Evolutionary conservation across 2,888 invertebrate genomes (phyloP).

Genomic region (Hypena proboscidalis): DNA sequence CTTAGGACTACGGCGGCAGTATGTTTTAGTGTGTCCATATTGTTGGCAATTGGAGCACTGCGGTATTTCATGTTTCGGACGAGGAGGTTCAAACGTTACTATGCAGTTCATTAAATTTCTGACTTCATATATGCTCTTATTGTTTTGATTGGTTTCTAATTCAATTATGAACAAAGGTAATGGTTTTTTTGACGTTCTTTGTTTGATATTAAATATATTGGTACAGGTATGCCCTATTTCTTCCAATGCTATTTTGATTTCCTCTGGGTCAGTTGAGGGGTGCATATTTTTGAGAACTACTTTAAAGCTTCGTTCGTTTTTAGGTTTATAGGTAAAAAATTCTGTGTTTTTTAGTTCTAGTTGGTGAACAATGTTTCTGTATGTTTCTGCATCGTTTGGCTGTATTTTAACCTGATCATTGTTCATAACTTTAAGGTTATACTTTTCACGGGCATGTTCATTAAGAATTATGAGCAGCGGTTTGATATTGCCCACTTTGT

Average conservation of each 20-base stretch:
- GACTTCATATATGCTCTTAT: background rate
- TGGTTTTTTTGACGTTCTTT: constrained; percentile 8
- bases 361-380: constrained; percentile 11
- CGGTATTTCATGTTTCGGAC: too few species aligned
- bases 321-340: constrained; percentile 19
- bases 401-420: constrained; percentile 9
- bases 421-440: constrained; percentile 2
- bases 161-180: constrained; percentile 9
- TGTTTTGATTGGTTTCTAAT: constrained; percentile 3
- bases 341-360: constrained; percentile 12
- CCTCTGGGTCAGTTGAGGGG: background rate
- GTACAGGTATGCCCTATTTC: background rate
- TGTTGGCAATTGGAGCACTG: background rate
- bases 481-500: constrained; percentile 1
- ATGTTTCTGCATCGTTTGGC: constrained; percentile 9
- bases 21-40: background rate
- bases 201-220: constrained; percentile 17
- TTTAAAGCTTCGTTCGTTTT: constrained; percentile 18
- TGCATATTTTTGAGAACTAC: constrained; percentile 19
- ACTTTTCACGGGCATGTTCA: background rate
- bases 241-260: constrained; percentile 7
- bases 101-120: background rate
- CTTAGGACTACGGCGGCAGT: too few species aligned
- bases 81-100: too few species aligned
- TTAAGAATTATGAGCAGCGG: constrained; percentile 1